These are phyloP conservation scores for Petrophora chlorosata DNA, from an alignment of 2,888 invertebrate genomes.

Conservation along the genomic window DNA sequence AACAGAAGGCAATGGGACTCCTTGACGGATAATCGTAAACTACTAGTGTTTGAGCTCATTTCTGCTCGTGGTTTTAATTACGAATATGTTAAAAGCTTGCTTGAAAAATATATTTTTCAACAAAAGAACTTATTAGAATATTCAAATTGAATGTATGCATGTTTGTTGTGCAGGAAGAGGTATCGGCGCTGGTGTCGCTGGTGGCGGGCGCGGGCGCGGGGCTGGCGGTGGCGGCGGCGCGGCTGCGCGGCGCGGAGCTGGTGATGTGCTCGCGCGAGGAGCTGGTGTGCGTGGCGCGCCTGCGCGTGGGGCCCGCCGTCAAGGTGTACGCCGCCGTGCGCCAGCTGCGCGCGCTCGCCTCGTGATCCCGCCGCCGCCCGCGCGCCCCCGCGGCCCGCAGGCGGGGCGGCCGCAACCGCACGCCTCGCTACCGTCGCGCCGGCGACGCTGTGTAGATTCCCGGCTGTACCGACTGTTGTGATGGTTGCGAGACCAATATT, in stretches of 20 bases:
- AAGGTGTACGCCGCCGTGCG: constrained; percentile 80
- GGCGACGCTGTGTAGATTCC: no score
- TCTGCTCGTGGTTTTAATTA: no score
- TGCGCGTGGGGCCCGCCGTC: constrained; percentile 93
- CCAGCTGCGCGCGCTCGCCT: constrained; percentile 54
- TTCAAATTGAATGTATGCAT: no score
- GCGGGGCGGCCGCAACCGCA: not conserved
- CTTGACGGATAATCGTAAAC: no score
- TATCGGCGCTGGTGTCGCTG: constrained; percentile 55
- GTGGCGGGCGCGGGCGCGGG: constrained; percentile 59
- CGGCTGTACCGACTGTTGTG: no score
- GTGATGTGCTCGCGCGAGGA: constrained; percentile 93
- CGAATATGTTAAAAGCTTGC: no score
- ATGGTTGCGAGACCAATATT: no score
- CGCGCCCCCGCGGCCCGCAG: not conserved
- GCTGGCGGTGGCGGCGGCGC: constrained; percentile 63
- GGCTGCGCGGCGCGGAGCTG: constrained; percentile 92
- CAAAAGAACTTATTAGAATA: no score
- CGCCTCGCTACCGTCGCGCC: not conserved
- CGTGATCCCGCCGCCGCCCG: constrained; percentile 24
- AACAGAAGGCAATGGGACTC: no score
- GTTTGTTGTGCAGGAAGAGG: constrained; percentile 66
- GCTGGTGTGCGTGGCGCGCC: constrained; percentile 87
- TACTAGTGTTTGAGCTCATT: no score
- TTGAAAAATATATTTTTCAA: no score